Conservation (phyloP, 2,888 invertebrate species). For the Ashinkailepas kermadecensis region DNA sequence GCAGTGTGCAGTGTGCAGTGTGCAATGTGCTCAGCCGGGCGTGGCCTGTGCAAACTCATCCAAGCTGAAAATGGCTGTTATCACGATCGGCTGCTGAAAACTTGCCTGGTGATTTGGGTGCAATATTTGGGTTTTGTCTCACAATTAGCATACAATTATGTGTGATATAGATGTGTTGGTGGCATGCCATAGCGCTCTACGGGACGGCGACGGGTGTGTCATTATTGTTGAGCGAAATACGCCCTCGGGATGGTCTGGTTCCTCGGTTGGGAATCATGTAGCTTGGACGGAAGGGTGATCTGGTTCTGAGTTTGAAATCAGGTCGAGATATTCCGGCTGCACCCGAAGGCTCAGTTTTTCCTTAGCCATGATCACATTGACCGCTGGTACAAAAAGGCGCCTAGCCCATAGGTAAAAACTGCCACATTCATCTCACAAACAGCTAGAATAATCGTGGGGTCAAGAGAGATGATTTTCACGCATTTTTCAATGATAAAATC, state of each 20-base stretch:
- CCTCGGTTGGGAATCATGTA: too few relatives aligned
- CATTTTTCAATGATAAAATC: constrained; percentile 18
- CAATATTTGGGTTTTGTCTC: background rate
- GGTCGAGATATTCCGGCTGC: too few relatives aligned
- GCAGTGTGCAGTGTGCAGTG: too few relatives aligned
- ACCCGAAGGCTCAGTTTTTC: background rate
- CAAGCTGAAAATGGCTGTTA: background rate
- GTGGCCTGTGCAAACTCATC: background rate
- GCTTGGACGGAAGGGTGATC: too few relatives aligned
- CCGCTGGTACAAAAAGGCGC: background rate
- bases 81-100: background rate
- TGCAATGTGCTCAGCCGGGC: background rate
- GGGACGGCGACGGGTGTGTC: too few relatives aligned
- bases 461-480: constrained; percentile 12
- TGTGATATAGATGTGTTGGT: background rate
- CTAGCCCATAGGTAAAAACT: background rate
- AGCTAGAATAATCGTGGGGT: background rate
- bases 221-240: background rate
- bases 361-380: too few relatives aligned
- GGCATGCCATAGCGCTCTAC: background rate
- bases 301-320: too few relatives aligned
- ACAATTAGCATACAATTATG: constrained; percentile 10
- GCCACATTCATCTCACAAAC: background rate
- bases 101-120: background rate
- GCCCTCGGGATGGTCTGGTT: background rate